Evolutionary conservation across 53 echinoderm and acorn worm genomes (phyloP).

Genomic region (Mesocentrotus franciscanus): DNA sequence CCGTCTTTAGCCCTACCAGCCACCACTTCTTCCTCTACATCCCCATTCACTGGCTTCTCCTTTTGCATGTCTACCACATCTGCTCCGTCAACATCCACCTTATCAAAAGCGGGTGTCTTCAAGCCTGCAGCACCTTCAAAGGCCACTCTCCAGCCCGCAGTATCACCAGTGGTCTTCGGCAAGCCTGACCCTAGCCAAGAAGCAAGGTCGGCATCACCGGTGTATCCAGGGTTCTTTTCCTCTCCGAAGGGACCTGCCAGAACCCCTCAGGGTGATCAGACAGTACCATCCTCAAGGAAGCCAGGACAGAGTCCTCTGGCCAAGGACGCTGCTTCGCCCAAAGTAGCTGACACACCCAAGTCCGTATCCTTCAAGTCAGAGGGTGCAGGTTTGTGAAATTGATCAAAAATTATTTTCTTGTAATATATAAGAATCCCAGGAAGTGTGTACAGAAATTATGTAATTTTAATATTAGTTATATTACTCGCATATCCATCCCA

Average conservation of each 20-base stretch:
- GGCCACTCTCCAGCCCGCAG: neutral
- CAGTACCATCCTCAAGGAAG: conserved; percentile 47
- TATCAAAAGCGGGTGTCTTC: conserved; percentile 40
- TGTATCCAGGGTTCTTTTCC: conserved; percentile 69
- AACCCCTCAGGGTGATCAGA: conserved; percentile 34
- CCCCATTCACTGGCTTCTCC: conserved; percentile 75
- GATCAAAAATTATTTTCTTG: no score
- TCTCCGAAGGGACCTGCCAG: conserved; percentile 36
- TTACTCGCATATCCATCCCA: conserved; percentile 34
- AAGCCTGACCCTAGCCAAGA: conserved; percentile 11
- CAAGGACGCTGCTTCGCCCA: conserved; percentile 29
- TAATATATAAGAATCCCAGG: neutral
- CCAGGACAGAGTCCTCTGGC: conserved; percentile 77
- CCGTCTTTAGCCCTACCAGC: conserved; percentile 52
- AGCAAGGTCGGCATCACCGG: conserved; percentile 18
- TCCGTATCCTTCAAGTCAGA: conserved; percentile 49
- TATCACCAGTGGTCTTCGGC: neutral
- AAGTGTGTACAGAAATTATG: neutral
- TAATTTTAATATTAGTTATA: no score
- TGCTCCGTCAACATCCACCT: neutral
- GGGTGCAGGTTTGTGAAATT: conserved; percentile 30
- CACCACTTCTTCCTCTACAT: conserved; percentile 46
- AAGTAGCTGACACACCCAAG: conserved; percentile 35
- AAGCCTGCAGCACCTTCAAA: conserved; percentile 35
- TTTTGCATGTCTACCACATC: conserved; percentile 44